Base-by-base conservation (phyloP, 1,140 invertebrate species). In the Piezodorus guildinii region DNA sequence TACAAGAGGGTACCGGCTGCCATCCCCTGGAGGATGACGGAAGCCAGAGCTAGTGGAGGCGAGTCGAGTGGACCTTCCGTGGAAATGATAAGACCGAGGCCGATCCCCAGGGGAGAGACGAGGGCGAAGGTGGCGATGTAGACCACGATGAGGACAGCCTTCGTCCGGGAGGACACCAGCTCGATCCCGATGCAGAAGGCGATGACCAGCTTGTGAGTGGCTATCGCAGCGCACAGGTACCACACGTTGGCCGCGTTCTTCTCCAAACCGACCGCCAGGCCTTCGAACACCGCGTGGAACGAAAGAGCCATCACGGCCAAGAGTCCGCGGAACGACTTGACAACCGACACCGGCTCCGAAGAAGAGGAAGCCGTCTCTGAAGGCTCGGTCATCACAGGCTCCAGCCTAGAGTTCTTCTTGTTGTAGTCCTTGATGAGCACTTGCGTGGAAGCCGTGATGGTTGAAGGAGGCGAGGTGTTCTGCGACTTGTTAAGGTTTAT, bases 1-100 rank as follows among this genome's bases (percentile, higher is more conserved):
- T 93, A 94, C 0, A 94, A 79, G 14, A 94, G 77, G 0, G 91
- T 94, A 19, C 91, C 91, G 49, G 87, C 87, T 0, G 90, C 90
- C 74, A 93, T 81, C 10, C 88, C 90, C 71, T 93, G 88, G 0
- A 92, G 76, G 4, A 91, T 74, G 2, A 74, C 71, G 3, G 72
- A 68, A 17, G 68, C 65, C 8, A 69, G 63, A n/a, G 60, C 51
- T 21, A 65, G 58, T 0, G 49, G 60, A 0, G 75, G 75, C 0
- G 76, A 74, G 0, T 72, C 73, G 0, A 75, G 72, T 0, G 75
- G 75, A 0, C 76, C 67, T 6, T 73, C 75, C 3, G 73, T 75
- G 67, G 73, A 81, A 27, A 78, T 72, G 54, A 70, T 79, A 68
- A 77, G 74, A 19, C 80, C 87, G 8, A 87, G 73, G 0, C 78